Percentiles rank a stretch among this genome's conserved stretches.
Evolutionary conservation across 2,113 vertebrate genomes (phyloP).

Genomic region (Corythaixoides concolor): DNA sequence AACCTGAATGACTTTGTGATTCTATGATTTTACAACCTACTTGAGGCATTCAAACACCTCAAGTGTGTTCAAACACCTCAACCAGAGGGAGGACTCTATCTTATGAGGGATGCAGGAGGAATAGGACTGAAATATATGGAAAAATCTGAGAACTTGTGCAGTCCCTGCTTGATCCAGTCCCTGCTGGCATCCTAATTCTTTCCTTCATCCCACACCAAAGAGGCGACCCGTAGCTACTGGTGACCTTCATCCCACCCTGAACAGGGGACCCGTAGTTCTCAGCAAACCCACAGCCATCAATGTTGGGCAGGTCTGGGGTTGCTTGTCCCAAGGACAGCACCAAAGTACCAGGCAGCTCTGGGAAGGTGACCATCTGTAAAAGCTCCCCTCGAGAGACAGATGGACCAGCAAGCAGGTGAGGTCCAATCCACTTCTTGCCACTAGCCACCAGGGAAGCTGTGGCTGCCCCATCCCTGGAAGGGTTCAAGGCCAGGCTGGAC

Average conservation of each 20-base stretch:
- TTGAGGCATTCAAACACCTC: background rate
- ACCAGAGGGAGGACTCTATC: background rate
- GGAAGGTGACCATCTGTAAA: background rate
- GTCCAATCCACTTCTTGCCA: background rate
- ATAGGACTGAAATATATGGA: background rate
- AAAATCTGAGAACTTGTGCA: background rate
- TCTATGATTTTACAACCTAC: background rate
- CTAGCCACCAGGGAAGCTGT: background rate
- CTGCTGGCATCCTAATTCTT: background rate
- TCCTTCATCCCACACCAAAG: background rate
- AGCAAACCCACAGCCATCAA: background rate
- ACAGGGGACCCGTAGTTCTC: background rate
- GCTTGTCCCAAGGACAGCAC: background rate
- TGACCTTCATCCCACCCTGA: background rate
- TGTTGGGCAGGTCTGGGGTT: background rate
- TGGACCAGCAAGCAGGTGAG: background rate
- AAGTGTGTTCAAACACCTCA: background rate
- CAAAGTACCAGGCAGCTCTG: background rate
- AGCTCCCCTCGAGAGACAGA: background rate
- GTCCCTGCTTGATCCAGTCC: background rate
- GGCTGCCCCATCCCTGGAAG: too few relatives aligned
- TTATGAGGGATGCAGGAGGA: fast-evolving
- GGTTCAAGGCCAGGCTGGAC: too few relatives aligned
- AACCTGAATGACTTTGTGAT: too few relatives aligned
- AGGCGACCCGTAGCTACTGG: background rate